These are phyloP conservation scores for Notechis scutatus DNA, from an alignment of 2,113 vertebrate genomes.

Conservation along the genomic window DNA sequence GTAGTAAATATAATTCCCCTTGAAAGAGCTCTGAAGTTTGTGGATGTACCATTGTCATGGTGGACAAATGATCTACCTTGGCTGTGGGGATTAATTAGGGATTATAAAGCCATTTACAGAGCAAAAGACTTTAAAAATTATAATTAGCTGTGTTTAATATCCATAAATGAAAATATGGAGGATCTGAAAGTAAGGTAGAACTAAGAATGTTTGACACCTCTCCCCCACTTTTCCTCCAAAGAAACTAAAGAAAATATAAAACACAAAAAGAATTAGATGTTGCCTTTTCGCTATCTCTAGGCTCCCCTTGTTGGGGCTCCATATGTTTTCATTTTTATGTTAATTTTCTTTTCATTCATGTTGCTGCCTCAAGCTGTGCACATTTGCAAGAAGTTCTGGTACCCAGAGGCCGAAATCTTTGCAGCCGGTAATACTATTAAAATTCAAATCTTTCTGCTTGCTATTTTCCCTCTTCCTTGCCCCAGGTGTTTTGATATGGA, in stretches of 20 bases:
- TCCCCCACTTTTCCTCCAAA: background rate
- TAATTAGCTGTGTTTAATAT: conserved; percentile 12
- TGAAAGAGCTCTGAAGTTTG: background rate
- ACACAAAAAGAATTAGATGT: conserved; percentile 18
- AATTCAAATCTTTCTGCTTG: background rate
- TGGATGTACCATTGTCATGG: background rate
- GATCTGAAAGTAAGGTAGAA: background rate
- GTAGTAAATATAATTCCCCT: background rate
- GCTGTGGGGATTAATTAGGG: conserved; percentile 13
- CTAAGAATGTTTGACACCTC: conserved; percentile 4
- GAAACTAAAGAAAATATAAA: background rate
- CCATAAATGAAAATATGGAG: background rate
- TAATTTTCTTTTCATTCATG: conserved; percentile 32
- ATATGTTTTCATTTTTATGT: conserved; percentile 37
- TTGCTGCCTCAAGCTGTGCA: conserved; percentile 15
- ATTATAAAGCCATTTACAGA: background rate
- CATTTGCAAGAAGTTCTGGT: conserved; percentile 15
- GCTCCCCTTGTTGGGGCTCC: background rate
- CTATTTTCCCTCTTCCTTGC: background rate
- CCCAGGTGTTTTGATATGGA: conserved; percentile 1
- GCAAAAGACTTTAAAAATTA: background rate
- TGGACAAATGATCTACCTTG: background rate
- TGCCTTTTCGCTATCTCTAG: background rate
- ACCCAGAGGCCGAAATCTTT: background rate
- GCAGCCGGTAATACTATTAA: conserved; percentile 16